phyloP scores from a whole-genome alignment of 2,113 vertebrate species.

The Thalassarche chlororhynchos region DNA sequence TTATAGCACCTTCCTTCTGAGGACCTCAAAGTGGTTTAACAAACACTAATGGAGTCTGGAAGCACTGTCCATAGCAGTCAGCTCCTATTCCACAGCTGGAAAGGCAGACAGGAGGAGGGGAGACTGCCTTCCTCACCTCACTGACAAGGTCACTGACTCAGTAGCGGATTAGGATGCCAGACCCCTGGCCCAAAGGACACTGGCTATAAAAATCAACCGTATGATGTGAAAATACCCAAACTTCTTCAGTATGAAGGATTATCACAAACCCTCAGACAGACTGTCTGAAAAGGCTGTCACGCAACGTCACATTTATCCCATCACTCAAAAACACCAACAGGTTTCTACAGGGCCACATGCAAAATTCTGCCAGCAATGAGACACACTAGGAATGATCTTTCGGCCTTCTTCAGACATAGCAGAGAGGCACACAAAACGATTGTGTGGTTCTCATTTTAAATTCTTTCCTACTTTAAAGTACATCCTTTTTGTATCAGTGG shows the following conservation, averaged over 20 bases:
- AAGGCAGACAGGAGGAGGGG: background rate
- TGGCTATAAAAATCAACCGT: background rate
- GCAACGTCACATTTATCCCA: background rate
- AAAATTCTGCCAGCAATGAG: background rate
- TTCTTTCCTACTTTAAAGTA: background rate
- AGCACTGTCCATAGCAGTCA: background rate
- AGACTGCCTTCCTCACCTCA: background rate
- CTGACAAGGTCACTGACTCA: background rate
- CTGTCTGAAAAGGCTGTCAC: background rate
- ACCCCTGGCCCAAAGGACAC: background rate
- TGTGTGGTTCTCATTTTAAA: background rate
- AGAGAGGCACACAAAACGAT: background rate
- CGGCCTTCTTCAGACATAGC: background rate
- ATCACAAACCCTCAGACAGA: background rate
- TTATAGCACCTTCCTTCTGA: background rate
- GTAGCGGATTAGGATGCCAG: background rate
- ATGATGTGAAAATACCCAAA: background rate
- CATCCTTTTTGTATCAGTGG: background rate
- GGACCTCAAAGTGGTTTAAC: background rate
- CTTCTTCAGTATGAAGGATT: background rate
- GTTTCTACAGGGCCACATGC: background rate
- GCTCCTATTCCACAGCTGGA: background rate
- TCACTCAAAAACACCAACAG: background rate
- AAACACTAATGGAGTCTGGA: background rate
- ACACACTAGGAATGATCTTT: background rate